phyloP scores from a whole-genome alignment of 2,888 invertebrate genomes.

The Branchellion lobata region DNA sequence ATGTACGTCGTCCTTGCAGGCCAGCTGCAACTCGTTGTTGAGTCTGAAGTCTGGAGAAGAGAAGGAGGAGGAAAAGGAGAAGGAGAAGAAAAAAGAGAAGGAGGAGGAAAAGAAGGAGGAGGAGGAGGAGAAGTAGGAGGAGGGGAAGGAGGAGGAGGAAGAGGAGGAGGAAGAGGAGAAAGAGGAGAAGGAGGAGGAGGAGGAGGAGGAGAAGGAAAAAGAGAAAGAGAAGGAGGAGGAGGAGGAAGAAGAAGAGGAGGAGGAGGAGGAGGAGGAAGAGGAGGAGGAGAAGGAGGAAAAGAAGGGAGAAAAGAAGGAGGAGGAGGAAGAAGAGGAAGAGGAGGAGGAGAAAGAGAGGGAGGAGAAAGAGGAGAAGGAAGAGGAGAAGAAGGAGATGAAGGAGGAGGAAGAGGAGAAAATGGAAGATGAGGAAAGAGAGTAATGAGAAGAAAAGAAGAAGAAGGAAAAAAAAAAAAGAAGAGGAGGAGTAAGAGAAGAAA shows the following conservation, averaged over 20 bases:
- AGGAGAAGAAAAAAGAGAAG: background rate
- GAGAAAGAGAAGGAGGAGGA: background rate
- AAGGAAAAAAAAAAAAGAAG: background rate
- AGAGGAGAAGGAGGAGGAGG: background rate
- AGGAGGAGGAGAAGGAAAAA: background rate
- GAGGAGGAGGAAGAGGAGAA: background rate
- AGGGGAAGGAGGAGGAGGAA: background rate
- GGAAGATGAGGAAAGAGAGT: background rate
- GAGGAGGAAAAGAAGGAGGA: too few species aligned
- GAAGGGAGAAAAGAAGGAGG: background rate
- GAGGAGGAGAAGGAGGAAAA: too few species aligned
- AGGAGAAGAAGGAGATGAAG: background rate
- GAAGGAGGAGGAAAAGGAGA: background rate
- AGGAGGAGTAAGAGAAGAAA: too few species aligned
- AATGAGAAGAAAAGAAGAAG: background rate
- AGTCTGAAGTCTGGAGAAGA: constrained; percentile 74
- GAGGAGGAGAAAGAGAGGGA: background rate
- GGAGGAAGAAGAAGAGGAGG: too few species aligned
- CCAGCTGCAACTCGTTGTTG: constrained; percentile 78
- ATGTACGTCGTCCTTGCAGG: constrained; percentile 80
- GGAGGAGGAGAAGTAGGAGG: too few species aligned
- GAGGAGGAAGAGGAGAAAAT: background rate
- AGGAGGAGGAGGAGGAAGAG: too few species aligned
- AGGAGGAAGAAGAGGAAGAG: background rate
- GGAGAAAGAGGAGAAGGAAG: background rate